Conservation (phyloP, 2,888 invertebrate species). For the Acronicta alni region DNA sequence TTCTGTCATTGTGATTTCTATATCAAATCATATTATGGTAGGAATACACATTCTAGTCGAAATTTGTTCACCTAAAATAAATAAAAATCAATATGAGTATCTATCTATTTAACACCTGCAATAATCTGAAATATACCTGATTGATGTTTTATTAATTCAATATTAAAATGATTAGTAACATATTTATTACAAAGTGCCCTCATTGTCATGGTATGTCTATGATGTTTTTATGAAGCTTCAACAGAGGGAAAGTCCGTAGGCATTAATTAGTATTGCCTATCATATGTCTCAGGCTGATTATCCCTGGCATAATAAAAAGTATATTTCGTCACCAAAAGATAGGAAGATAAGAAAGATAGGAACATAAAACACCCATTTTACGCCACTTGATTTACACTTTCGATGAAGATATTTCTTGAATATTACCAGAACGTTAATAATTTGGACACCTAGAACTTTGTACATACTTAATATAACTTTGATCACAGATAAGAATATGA, state of each 20-base stretch:
- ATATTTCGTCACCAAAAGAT: not conserved
- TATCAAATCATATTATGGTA: conserved; percentile 65
- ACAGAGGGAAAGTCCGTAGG: conserved; percentile 1
- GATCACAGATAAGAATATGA: too few species aligned
- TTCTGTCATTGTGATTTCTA: conserved; percentile 80
- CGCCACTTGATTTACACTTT: not conserved
- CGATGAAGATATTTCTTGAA: not conserved
- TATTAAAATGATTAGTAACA: too few species aligned
- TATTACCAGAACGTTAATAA: not conserved
- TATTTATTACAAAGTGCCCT: too few species aligned
- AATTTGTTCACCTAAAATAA: conserved; percentile 43
- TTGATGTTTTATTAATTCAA: too few species aligned
- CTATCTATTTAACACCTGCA: too few species aligned
- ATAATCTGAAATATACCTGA: too few species aligned
- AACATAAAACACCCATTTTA: not conserved
- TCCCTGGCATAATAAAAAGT: not conserved
- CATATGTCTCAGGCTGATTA: not conserved
- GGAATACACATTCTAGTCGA: conserved; percentile 49
- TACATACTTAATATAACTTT: not conserved
- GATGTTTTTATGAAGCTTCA: not conserved
- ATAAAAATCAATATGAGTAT: conserved; percentile 2
- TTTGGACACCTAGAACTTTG: not conserved
- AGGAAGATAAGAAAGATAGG: too few species aligned
- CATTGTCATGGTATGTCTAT: too few species aligned
- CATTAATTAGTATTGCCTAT: conserved; percentile 18